phyloP scores from a whole-genome alignment of 1,140 invertebrate genomes.

The Neodiprion pinetum region DNA sequence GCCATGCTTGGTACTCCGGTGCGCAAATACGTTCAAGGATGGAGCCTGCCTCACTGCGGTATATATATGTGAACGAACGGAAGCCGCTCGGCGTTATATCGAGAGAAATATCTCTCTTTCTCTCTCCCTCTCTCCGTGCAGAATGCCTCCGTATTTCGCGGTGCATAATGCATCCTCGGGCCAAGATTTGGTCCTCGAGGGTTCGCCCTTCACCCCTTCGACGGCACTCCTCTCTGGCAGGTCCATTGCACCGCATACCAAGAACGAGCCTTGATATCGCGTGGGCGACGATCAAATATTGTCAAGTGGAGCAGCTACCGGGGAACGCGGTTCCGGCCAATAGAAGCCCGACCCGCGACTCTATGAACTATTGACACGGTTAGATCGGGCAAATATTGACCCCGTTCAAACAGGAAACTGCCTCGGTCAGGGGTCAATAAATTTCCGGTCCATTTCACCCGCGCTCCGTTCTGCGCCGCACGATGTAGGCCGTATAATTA shows the following conservation, averaged over 20 bases:
- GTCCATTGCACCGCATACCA: conserved; percentile 3
- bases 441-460: background rate
- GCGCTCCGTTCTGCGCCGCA: background rate
- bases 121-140: conserved; percentile 15
- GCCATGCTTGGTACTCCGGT: background rate
- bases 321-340: conserved; percentile 25
- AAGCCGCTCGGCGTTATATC: background rate
- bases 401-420: background rate
- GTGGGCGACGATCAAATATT: background rate
- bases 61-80: background rate
- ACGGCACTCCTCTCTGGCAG: conserved; percentile 25
- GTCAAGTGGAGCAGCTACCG: conserved; percentile 9
- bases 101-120: background rate
- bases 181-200: background rate
- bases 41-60: background rate
- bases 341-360: background rate
- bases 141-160: background rate
- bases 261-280: conserved; percentile 9
- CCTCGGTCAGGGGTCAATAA: background rate
- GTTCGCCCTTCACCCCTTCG: background rate
- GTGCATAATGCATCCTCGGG: background rate
- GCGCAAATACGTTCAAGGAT: background rate
- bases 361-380: conserved; percentile 16
- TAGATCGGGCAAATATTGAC: conserved; percentile 2
- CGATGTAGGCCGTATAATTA: conserved; percentile 44